Base-by-base conservation (phyloP, 2,888 invertebrate genomes). In the Omphaloscelis lunosa region DNA sequence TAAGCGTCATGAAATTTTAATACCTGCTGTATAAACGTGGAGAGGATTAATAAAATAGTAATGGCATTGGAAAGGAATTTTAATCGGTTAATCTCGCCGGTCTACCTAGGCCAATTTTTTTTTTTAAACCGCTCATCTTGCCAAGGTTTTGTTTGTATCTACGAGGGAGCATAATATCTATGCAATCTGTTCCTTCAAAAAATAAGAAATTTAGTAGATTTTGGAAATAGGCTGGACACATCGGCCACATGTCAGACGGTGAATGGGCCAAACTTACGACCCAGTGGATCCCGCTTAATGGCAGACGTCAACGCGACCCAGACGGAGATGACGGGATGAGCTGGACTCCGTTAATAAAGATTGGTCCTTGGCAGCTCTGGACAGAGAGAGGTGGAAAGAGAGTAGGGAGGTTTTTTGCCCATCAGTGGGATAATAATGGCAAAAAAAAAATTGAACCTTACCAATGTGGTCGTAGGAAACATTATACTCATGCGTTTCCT, bases 1-100 rank as follows among this genome's bases (percentile, higher is more conserved):
- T 66, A 72, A 72, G 77, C 71, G 17, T 72, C 72, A 82, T 72
- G 1, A 77, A 83, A 66, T 74, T 83, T 83, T 79, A 78, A 70
- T 41, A 65, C 17, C 20, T n/a, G 1, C 65, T 56, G 9, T 23
- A n/a, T 58, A 56, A 71, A 73, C 29, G 27, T 29, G 39, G 3
- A 48, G 62, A 59, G 51, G 29, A 53, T 12, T n/a, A 34, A 17
- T 59, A 69, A 34, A 65, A 61, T 27, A 15, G 3, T 75, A 48
- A 41, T 17, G 23, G 17, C 29, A 34, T 9, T 59, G 29, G 20
- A 61, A 34, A 34, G 20, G 61, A 61, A 61, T 34, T 61, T 61
- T 61, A 11, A 20, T 61, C 20, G 9, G 34, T 9, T 59, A 29
- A 20, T 29, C 59, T 29, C 29, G 0, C 29, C 59, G 11, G 20